Percentiles rank a stretch among this genome's conserved stretches.
Conservation (phyloP, 2,888 invertebrate genomes). For the Thymelicus lineola region DNA sequence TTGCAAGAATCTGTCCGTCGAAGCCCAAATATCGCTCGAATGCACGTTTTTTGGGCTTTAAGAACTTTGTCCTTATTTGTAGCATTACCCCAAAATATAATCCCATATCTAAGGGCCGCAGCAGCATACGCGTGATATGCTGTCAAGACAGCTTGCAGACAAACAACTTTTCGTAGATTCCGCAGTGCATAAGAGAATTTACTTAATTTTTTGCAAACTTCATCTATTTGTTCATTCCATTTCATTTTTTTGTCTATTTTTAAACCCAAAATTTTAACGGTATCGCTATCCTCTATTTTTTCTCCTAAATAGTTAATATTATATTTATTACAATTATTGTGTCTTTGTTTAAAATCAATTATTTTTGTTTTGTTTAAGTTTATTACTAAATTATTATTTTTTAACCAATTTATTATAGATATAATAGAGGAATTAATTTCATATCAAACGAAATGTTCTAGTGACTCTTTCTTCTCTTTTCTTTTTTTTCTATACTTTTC, state of each 20-base stretch:
- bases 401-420: slow-evolving; percentile 4
- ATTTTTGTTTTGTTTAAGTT: slow-evolving; percentile 14
- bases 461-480: too few relatives aligned
- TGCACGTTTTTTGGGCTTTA: too few relatives aligned
- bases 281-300: not conserved
- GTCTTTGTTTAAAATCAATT: not conserved
- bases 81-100: too few relatives aligned
- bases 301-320: not conserved
- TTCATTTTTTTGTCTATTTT: not conserved
- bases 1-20: too few relatives aligned
- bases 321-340: not conserved
- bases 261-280: slow-evolving; percentile 5
- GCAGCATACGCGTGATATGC: too few relatives aligned
- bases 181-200: not conserved
- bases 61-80: too few relatives aligned
- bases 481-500: too few relatives aligned
- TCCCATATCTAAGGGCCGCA: too few relatives aligned
- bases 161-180: not conserved
- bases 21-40: too few relatives aligned
- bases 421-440: not conserved
- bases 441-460: too few relatives aligned
- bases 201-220: not conserved
- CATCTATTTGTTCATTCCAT: slow-evolving; percentile 1
- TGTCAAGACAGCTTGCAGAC: too few relatives aligned
- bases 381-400: slow-evolving; percentile 9